Conservation (phyloP, 2,888 invertebrate genomes). For the Hirtodrosophila cameraria region DNA sequence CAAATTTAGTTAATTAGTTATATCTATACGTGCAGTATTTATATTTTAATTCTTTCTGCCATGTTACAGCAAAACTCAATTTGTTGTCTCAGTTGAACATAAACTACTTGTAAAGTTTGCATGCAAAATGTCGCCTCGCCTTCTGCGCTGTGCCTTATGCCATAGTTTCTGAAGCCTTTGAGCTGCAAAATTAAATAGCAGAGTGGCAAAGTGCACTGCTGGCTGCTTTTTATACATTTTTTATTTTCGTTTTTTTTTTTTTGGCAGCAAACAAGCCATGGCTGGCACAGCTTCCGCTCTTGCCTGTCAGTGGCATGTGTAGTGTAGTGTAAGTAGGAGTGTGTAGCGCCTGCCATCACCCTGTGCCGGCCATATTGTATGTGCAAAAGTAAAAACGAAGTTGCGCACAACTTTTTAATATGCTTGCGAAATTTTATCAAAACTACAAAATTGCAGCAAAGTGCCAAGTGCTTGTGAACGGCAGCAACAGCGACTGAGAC, state of each 20-base stretch:
- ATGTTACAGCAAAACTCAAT: constrained; percentile 39
- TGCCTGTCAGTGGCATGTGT: constrained; percentile 73
- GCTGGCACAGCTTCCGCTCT: constrained; percentile 67
- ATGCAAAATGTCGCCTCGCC: constrained; percentile 49
- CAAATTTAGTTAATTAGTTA: constrained; percentile 47
- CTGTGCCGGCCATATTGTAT: constrained; percentile 50
- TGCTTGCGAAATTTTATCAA: constrained; percentile 81
- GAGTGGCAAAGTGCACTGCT: constrained; percentile 72
- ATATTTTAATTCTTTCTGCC: neutral
- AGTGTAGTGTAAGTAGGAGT: constrained; percentile 10
- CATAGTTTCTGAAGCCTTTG: constrained; percentile 69
- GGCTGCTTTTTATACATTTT: constrained; percentile 36
- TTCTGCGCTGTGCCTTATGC: constrained; percentile 10
- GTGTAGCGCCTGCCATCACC: constrained; percentile 8
- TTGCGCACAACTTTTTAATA: constrained; percentile 80
- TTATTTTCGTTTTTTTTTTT: constrained; percentile 43
- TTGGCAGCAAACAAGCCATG: constrained; percentile 74
- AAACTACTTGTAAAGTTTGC: constrained; percentile 51
- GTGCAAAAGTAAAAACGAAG: constrained; percentile 77
- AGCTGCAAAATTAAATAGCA: constrained; percentile 78
- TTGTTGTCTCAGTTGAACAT: constrained; percentile 43
- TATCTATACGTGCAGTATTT: neutral
- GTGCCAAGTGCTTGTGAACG: constrained; percentile 73
- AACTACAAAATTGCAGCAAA: constrained; percentile 81
- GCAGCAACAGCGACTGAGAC: constrained; percentile 27